Base-by-base conservation (phyloP, 1,140 invertebrate genomes). In the Hycleus phaleratus region DNA sequence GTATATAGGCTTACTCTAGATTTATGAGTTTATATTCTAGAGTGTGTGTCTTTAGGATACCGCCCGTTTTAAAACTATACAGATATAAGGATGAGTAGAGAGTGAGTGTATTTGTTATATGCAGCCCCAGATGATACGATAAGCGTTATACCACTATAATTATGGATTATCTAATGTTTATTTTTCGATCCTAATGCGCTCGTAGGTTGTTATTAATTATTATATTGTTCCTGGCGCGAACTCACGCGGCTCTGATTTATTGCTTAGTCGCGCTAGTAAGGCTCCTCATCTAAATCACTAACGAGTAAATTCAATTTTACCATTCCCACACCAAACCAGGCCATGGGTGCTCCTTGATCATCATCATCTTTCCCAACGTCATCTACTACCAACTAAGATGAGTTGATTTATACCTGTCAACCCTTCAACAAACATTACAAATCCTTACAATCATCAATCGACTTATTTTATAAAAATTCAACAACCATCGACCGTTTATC, bases 81-180 rank as follows among this genome's bases (percentile, higher is more conserved):
- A 18, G 18, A 18, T 18, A 18, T 18, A 18, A 4, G 32, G 4
- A 32, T 32, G 32, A 5, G 4, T 5, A 32, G 32, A 32, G 7
- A 32, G 18, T 18, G 18, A 32, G 32, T 5, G 32, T 56, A 56
- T 56, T 56, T 56, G 55, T 56, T 49, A 47, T 56, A 45, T 26
- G 46, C 46, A 32, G 55, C 38, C 9, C 46, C 55, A 50, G 57
- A 59, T 59, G 42, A 48, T 40, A 38, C 46, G 57, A 59, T 59
- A 59, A 59, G 44, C 50, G 24, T 26, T 39, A 12, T 43, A 47
- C 50, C 56, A 38, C 46, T 58, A 51, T 62, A 62, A 62, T 62
- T 62, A 62, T 46, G 54, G 49, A 58, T 62, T 62, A 62, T 62
- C 56, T 58, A 62, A 62, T 62, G 60, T 62, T 62, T 62, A 62